Conservation (phyloP, 2,113 vertebrate genomes). For the Perca fluviatilis region DNA sequence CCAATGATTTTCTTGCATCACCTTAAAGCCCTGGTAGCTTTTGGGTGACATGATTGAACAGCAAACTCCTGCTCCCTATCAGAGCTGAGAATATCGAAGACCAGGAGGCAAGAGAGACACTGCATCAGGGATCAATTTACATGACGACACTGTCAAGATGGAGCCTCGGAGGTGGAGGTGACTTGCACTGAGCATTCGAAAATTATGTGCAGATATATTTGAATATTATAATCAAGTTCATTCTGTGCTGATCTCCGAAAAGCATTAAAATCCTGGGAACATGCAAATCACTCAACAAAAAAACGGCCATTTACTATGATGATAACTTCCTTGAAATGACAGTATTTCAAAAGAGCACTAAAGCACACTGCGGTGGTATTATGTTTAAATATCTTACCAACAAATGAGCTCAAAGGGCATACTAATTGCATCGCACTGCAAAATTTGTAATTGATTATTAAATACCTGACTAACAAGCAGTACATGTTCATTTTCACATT, state of each 20-base stretch:
- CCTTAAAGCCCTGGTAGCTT: slow-evolving; percentile 23
- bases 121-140: slow-evolving; percentile 75
- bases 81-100: slow-evolving; percentile 59
- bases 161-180: slow-evolving; percentile 71
- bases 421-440: slow-evolving; percentile 19
- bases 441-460: slow-evolving; percentile 30
- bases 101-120: slow-evolving; percentile 60
- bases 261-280: slow-evolving; percentile 43
- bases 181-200: slow-evolving; percentile 58
- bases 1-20: neutral
- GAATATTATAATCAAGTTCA: slow-evolving; percentile 68
- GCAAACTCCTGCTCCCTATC: slow-evolving; percentile 39
- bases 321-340: slow-evolving; percentile 34
- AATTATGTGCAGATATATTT: slow-evolving; percentile 72
- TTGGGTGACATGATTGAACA: slow-evolving; percentile 32
- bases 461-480: slow-evolving; percentile 24
- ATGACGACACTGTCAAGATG: slow-evolving; percentile 71
- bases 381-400: slow-evolving; percentile 26
- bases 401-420: slow-evolving; percentile 31
- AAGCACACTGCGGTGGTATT: slow-evolving; percentile 8
- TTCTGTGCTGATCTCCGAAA: slow-evolving; percentile 46
- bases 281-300: slow-evolving; percentile 44
- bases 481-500: slow-evolving; percentile 21
- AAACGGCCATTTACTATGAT: neutral
- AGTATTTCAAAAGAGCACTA: slow-evolving; percentile 9